phyloP scores from a whole-genome alignment of 1,140 invertebrate genomes.

The Oscheius sp. region DNA sequence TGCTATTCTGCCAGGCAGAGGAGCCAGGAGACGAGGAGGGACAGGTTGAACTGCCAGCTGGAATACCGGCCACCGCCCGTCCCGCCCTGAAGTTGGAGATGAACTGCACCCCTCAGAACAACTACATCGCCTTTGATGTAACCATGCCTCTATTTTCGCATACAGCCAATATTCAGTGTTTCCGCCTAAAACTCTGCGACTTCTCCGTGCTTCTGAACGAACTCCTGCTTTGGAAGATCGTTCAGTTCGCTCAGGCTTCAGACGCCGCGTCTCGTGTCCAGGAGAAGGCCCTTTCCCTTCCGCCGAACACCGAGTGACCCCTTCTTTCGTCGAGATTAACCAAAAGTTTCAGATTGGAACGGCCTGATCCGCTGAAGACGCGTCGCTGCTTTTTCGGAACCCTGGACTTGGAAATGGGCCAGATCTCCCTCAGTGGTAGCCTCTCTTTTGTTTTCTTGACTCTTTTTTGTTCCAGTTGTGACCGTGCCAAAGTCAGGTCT shows the following conservation, averaged over 20 bases:
- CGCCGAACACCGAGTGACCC: conserved; percentile 49
- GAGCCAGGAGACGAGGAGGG: conserved; percentile 22
- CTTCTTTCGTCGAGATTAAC: not conserved
- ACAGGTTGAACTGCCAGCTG: conserved; percentile 15
- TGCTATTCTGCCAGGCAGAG: conserved; percentile 70
- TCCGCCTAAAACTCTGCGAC: conserved; percentile 78
- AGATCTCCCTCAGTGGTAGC: conserved; percentile 24
- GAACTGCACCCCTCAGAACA: conserved; percentile 49
- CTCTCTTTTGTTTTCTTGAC: not conserved
- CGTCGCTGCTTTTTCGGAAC: conserved; percentile 80
- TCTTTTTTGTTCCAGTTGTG: conserved; percentile 33
- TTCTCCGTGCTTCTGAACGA: conserved; percentile 83
- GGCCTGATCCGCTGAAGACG: conserved; percentile 25
- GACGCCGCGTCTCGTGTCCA: conserved; percentile 38
- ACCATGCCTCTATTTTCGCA: not conserved
- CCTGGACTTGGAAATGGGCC: conserved; percentile 67
- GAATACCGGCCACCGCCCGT: conserved; percentile 12
- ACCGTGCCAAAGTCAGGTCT: conserved; percentile 72
- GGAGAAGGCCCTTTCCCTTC: conserved; percentile 45
- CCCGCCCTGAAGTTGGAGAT: conserved; percentile 57
- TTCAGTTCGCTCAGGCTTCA: conserved; percentile 69
- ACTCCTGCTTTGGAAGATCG: conserved; percentile 78
- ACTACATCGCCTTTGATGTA: conserved; percentile 59
- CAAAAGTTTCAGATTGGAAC: conserved; percentile 17
- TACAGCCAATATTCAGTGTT: conserved; percentile 68